Evolutionary conservation across 2,888 invertebrate species (phyloP), one percentile per base, ranked within the genome.

Genomic region (Hololepta plana): DNA sequence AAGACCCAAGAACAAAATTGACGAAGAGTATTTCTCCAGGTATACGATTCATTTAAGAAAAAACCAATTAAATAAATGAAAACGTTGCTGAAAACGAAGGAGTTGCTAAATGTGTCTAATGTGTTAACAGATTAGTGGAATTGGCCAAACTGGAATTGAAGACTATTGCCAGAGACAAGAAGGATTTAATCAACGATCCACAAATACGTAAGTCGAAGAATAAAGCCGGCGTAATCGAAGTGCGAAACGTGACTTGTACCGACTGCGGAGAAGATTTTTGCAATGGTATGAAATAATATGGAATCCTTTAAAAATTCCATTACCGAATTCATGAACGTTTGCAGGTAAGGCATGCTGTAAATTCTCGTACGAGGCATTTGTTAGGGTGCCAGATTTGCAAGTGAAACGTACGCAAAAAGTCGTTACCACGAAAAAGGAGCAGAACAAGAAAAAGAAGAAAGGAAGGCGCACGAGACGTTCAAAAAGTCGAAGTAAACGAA

Each of bases 201-300:
- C 70, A 72, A 51, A 56, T 74, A 15, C 65, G 72, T 42, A 76
- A 74, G 45, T 69, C 66, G n/a, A 85, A 85, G 53, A 84, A 79
- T 45, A 75, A 79, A 35, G 71, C 80, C 1, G 82, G 84, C 8
- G 73, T 82, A 30, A 66, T 81, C 14, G 82, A 84, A 50, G 76
- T 73, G 12, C 64, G 76, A 38, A 66, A 75, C 15, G 60, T 74
- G 27, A 68, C 73, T 27, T 87, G 87, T 48, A 50, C 59, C 1
- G 81, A 84, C 45, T 87, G 87, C 41, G 76, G 76, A 4, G 84
- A 84, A 50, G 87, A 87, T 53, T 77, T 79, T 56, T 87, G 87
- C 51, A 69, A 68, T 46, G 74, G 75, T 68, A 53, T 44, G 22
- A 16, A 34, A 19, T 26, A 8, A 9, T 26, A 23, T 9, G 23